phyloP scores from a whole-genome alignment of 2,888 invertebrate species.

The Dexiosoma caninum region DNA sequence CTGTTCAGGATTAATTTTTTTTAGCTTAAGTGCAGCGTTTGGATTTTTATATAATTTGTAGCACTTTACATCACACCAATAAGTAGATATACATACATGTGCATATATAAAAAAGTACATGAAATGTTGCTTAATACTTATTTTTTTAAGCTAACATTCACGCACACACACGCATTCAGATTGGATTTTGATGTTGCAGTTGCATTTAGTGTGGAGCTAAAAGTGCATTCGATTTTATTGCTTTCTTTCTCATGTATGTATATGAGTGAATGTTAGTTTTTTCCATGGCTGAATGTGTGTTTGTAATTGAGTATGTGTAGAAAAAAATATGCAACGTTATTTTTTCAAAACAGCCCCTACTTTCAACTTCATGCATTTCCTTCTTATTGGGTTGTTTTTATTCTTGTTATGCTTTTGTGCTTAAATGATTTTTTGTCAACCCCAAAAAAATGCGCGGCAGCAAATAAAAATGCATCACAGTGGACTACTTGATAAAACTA shows the following conservation, averaged over 20 bases:
- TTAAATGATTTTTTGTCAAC: constrained; percentile 53
- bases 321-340: constrained; percentile 36
- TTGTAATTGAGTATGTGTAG: neutral
- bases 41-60: constrained; percentile 38
- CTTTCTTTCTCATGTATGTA: constrained; percentile 8
- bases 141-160: constrained; percentile 65
- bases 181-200: constrained; percentile 23
- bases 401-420: constrained; percentile 25
- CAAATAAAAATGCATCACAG: constrained; percentile 54
- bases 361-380: constrained; percentile 18
- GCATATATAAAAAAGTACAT: neutral
- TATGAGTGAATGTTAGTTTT: neutral
- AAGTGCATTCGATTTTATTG: constrained; percentile 46
- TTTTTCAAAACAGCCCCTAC: constrained; percentile 67
- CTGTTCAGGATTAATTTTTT: constrained; percentile 15
- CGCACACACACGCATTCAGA: constrained; percentile 51
- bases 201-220: constrained; percentile 52
- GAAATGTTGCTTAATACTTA: constrained; percentile 37
- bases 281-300: neutral
- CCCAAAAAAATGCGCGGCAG: constrained; percentile 34
- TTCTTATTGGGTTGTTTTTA: constrained; percentile 17
- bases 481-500: neutral
- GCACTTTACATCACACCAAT: constrained; percentile 33
- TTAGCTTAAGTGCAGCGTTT: constrained; percentile 26
- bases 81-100: too few relatives aligned